phyloP scores from a whole-genome alignment of 2,888 invertebrate species.

The Mythimna impura region DNA sequence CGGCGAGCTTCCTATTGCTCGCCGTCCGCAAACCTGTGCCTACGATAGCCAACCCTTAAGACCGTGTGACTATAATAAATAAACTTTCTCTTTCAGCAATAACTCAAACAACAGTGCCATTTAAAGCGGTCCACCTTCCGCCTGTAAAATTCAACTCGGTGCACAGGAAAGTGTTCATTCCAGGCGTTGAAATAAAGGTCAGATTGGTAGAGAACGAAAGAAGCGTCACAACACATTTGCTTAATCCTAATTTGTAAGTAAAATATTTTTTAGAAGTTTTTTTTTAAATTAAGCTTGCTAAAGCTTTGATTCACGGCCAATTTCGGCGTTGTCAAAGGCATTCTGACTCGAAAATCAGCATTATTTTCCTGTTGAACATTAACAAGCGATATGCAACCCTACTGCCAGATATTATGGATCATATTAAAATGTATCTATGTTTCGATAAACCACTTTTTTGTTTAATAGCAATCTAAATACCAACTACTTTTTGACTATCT shows the following conservation, averaged over 20 bases:
- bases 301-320: neutral
- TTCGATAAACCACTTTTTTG: slow-evolving; percentile 25
- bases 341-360: neutral
- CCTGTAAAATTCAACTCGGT: slow-evolving; percentile 94
- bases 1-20: no score
- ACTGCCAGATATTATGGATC: neutral
- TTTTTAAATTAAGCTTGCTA: neutral
- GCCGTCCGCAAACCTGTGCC: neutral
- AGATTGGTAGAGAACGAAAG: slow-evolving; percentile 94
- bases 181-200: slow-evolving; percentile 94
- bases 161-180: slow-evolving; percentile 95
- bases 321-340: neutral
- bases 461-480: neutral
- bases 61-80: neutral
- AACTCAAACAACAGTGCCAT: slow-evolving; percentile 88
- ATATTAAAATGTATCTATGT: neutral
- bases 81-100: slow-evolving; percentile 71
- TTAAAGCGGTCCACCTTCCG: slow-evolving; percentile 92
- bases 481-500: slow-evolving; percentile 4
- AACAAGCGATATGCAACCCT: neutral
- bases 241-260: slow-evolving; percentile 97
- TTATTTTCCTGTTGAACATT: slow-evolving; percentile 7
- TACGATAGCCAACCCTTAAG: neutral
- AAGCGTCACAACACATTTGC: slow-evolving; percentile 95
- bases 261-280: neutral